Conservation (phyloP, 2,888 invertebrate species). For the Chirona hameri region DNA sequence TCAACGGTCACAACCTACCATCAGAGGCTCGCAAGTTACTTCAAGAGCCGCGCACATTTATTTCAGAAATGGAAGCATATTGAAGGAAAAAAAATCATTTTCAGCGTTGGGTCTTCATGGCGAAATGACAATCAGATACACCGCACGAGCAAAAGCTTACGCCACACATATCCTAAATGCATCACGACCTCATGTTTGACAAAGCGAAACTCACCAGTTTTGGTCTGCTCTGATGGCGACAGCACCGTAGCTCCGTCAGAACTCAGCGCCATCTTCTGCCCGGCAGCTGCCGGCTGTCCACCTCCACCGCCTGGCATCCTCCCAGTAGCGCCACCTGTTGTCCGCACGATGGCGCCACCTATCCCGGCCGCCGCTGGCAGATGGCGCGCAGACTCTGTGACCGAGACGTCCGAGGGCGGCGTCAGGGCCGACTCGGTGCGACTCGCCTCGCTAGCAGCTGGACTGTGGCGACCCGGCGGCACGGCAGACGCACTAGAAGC, state of each 20-base stretch:
- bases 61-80: no score
- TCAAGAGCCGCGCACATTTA: no score
- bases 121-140: no score
- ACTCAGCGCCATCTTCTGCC: constrained; percentile 41
- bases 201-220: constrained; percentile 41
- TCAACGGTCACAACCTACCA: no score
- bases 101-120: no score
- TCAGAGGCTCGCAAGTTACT: no score
- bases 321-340: constrained; percentile 33
- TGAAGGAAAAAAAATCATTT: no score
- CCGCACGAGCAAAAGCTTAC: no score
- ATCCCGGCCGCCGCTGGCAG: background rate
- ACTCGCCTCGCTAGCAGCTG: constrained; percentile 23
- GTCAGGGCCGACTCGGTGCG: constrained; percentile 23
- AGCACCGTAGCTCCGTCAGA: constrained; percentile 41
- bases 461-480: constrained; percentile 12
- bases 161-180: no score
- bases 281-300: constrained; percentile 39
- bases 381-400: background rate
- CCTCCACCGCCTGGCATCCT: constrained; percentile 31
- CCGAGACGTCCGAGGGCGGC: constrained; percentile 1
- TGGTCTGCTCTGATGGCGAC: constrained; percentile 42
- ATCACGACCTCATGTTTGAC: no score
- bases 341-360: constrained; percentile 34
- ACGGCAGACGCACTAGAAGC: background rate